Conservation (phyloP, 2,888 invertebrate genomes). For the Camptogramma bilineatum region DNA sequence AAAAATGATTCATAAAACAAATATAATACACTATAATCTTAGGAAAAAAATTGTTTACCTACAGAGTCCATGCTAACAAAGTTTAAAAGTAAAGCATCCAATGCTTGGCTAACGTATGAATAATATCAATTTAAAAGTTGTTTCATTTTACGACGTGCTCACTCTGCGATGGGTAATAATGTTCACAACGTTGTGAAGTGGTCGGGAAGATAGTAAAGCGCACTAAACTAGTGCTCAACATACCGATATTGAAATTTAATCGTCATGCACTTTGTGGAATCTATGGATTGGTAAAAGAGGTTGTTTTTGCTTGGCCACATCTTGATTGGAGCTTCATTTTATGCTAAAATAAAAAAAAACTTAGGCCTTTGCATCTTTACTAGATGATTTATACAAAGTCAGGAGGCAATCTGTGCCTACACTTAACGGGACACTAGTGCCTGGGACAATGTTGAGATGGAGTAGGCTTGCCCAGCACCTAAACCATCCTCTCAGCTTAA, state of each 20-base stretch:
- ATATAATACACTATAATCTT: too few species aligned
- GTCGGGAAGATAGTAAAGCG: conserved; percentile 42
- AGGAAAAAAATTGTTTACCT: neutral
- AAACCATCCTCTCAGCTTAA: too few species aligned
- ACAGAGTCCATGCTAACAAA: conserved; percentile 12
- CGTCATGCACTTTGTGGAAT: conserved; percentile 16
- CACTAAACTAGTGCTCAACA: conserved; percentile 42
- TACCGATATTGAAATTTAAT: conserved; percentile 41
- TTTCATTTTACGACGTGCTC: conserved; percentile 51
- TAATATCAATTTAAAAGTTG: conserved; percentile 51
- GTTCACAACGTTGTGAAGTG: conserved; percentile 53
- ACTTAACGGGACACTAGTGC: too few species aligned
- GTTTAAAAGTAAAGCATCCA: conserved; percentile 44
- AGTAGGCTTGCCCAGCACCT: too few species aligned
- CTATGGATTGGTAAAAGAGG: conserved; percentile 15
- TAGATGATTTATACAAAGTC: too few species aligned
- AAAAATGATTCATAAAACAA: too few species aligned
- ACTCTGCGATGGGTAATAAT: conserved; percentile 47
- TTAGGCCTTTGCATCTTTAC: too few species aligned
- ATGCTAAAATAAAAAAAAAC: neutral
- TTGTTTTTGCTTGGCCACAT: conserved; percentile 9
- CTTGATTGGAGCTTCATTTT: neutral
- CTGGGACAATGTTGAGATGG: too few species aligned
- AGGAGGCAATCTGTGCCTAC: too few species aligned
- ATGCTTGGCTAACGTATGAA: conserved; percentile 43